Conservation (phyloP, 2,113 vertebrate genomes). For the Apeltes quadracus region DNA sequence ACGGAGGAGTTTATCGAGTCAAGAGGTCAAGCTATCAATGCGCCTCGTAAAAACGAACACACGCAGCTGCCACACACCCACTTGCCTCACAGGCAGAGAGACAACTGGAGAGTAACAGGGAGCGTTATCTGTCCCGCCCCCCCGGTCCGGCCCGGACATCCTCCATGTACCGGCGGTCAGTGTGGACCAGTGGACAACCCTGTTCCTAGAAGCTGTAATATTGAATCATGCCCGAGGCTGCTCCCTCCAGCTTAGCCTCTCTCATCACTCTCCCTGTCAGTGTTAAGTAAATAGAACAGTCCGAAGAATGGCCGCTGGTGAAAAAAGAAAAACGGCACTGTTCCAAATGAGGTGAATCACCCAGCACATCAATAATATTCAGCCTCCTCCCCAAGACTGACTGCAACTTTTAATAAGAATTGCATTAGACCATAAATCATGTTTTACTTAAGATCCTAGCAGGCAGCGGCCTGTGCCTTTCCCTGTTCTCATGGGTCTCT, state of each 20-base stretch:
- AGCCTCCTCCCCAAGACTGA: conserved; percentile 21
- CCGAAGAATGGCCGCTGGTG: conserved; percentile 17
- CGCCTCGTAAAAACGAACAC: conserved; percentile 39
- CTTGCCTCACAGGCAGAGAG: conserved; percentile 24
- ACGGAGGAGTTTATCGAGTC: conserved; percentile 61
- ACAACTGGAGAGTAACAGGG: conserved; percentile 32
- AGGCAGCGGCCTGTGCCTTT: conserved; percentile 15
- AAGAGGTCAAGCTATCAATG: conserved; percentile 62
- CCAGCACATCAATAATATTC: conserved; percentile 47
- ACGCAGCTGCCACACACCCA: conserved; percentile 34
- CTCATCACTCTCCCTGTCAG: conserved; percentile 35
- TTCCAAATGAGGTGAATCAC: conserved; percentile 38
- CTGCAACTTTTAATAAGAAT: conserved; percentile 29
- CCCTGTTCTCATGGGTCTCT: conserved; percentile 28
- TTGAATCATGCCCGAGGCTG: not conserved
- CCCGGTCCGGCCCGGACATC: conserved; percentile 48
- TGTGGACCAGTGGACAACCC: conserved; percentile 5
- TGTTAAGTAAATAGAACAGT: conserved; percentile 49
- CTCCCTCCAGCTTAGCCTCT: conserved; percentile 12
- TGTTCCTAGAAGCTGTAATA: not conserved
- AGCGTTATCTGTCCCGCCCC: conserved; percentile 31
- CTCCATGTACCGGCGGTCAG: conserved; percentile 25
- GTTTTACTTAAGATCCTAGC: conserved; percentile 16
- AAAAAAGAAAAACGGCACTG: conserved; percentile 19
- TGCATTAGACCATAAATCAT: conserved; percentile 36